Base-by-base conservation (phyloP, 2,888 invertebrate species). In the Podabrus alpinus region DNA sequence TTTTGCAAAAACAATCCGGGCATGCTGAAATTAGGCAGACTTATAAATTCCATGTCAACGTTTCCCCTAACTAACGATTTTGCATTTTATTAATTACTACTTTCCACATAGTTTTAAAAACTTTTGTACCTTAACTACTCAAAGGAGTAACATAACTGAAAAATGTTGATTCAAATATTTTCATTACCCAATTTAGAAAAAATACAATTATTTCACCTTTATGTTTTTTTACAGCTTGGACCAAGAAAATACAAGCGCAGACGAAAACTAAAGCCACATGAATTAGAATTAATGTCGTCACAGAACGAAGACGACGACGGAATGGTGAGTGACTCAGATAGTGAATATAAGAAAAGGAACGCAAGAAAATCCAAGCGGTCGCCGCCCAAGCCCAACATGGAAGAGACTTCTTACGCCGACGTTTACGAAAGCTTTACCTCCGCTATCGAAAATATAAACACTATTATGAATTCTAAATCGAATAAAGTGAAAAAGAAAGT, bases 211-310 rank as follows among this genome's bases (percentile, higher is more conserved):
- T 59, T 61, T 61, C 16, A 61, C 16, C 16, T 61, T 16, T 15
- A 13, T 61, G 1, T 61, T 61, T 61, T 59, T 61, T 61, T 61
- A 15, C 17, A 76, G 76, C 75, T 81, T 81, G 95, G 92, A 17
- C 84, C 81, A 78, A 71, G 95, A 1, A 95, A 95, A 83, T 95
- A 95, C 86, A 95, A 95, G 85, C 90, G 95, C 0, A 89, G 95
- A 71, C 91, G 94, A 80, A 95, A 94, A 87, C 83, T 94, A 15
- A 94, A 94, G 84, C 90, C 91, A 0, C 91, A 92, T 80, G 92
- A 92, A 79, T 83, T 90, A 16, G 90, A 89, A 61, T 83, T 89
- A 76, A 86, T 87, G 72, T 81, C 86, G 0, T 83, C 81, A 71
- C 81, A 77, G 79, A 83, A 86, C 74, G 86, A 87, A 4, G 87